Percentiles rank a stretch among this genome's conserved stretches.
phyloP scores from a whole-genome alignment of 2,113 vertebrate genomes.

The Sisor rabdophorus region DNA sequence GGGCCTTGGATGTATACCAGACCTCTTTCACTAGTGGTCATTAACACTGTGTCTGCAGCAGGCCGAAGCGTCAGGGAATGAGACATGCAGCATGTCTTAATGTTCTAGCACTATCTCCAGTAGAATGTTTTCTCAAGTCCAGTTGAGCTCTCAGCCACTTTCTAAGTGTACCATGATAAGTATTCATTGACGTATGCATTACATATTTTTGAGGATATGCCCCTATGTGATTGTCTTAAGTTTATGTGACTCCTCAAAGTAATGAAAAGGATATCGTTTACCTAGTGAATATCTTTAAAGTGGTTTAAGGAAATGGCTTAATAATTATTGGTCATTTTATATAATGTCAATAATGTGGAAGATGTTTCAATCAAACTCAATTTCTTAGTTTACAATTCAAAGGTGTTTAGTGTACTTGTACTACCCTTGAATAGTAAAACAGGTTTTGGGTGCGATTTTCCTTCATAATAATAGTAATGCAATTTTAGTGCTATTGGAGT shows the following conservation, averaged over 20 bases:
- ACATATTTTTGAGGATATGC: constrained; percentile 20
- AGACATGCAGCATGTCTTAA: constrained; percentile 55
- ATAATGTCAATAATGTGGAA: neutral
- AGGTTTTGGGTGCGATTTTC: neutral
- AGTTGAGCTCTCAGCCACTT: constrained; percentile 16
- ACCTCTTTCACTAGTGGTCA: constrained; percentile 34
- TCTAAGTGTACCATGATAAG: constrained; percentile 15
- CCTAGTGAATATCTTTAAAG: constrained; percentile 10
- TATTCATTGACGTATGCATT: constrained; percentile 7
- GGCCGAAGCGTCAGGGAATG: constrained; percentile 68
- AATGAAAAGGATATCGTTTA: constrained; percentile 9
- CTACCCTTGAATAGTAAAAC: neutral
- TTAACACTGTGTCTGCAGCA: constrained; percentile 66
- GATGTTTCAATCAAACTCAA: constrained; percentile 14
- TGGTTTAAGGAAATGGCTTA: constrained; percentile 28
- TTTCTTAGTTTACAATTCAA: neutral
- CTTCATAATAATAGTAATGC: neutral
- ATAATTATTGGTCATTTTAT: neutral
- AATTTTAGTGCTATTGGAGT: neutral
- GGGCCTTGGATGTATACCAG: neutral
- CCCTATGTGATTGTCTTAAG: constrained; percentile 34
- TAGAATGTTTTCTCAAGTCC: constrained; percentile 36
- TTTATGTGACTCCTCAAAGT: constrained; percentile 13
- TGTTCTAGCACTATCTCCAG: constrained; percentile 46
- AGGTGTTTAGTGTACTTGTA: neutral